Evolutionary conservation across 2,888 invertebrate species (phyloP).

Genomic region (Machimus rusticus): DNA sequence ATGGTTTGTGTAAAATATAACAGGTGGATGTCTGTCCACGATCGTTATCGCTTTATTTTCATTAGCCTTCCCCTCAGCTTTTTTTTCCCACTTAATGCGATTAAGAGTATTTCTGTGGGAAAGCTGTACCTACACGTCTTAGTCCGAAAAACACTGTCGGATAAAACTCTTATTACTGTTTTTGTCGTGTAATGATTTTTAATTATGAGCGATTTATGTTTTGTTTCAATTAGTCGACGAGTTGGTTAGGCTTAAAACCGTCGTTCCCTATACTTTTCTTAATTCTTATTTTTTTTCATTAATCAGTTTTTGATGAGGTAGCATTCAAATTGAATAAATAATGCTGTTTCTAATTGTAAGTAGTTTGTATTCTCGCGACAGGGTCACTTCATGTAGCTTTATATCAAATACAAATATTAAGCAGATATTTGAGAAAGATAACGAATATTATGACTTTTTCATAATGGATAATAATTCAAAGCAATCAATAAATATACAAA

Average conservation of each 20-base stretch:
- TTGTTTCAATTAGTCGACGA: not conserved
- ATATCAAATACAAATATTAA: not conserved
- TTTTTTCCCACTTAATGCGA: slow-evolving; percentile 4
- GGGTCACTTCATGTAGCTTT: not conserved
- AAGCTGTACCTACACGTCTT: not conserved
- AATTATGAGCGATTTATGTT: not conserved
- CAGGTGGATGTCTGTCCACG: not conserved
- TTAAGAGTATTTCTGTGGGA: not conserved
- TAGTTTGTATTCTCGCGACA: not conserved
- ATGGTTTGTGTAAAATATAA: not conserved
- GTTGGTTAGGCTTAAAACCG: not conserved
- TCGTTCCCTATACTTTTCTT: not conserved
- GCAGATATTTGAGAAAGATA: too few relatives aligned
- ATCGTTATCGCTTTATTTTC: slow-evolving; percentile 1
- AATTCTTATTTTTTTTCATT: not conserved
- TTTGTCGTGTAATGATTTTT: not conserved
- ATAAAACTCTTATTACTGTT: slow-evolving; percentile 45
- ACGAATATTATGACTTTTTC: too few relatives aligned
- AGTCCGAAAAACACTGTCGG: not conserved
- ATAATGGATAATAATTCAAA: too few relatives aligned
- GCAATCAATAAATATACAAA: too few relatives aligned
- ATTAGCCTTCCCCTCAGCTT: not conserved
- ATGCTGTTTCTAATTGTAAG: not conserved
- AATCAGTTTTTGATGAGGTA: not conserved
- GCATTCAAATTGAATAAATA: not conserved